Base-by-base conservation (phyloP, 2,888 invertebrate species). In the Andrena flavipes region DNA sequence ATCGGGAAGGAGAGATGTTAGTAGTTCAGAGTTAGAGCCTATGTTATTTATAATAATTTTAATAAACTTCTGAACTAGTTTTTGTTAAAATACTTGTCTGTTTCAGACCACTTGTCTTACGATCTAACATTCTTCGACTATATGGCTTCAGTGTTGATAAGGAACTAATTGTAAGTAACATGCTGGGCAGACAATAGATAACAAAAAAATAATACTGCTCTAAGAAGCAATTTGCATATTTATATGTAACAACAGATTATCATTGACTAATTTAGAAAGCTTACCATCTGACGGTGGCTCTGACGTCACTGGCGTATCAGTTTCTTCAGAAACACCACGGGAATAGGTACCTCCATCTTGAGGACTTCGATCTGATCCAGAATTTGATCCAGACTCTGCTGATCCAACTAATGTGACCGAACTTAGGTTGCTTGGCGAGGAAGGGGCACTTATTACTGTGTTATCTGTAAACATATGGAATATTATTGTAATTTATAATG, bases 361-460 rank as follows among this genome's bases (percentile, higher is more conserved):
- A 26, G 93, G 91, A 84, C 93, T 92, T 29, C 89, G 92, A 81
- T 94, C 93, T 42, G 91, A 94, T 81, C 91, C 92, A 29, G 91
- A 92, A 62, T 88, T 90, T 0, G 91, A 87, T 8, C 95, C 96
- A 0, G 95, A 95, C 62, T 94, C 94, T 5, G 95, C 95, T 2
- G 95, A 95, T 0, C 96, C 97, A 0, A 97, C 96, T 64, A 97
- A 91, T 0, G 97, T 97, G 0, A 96, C 96, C 10, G 97, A 96
- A 90, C 97, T 97, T 20, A 97, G 94, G 76, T 96, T 97, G 60
- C 97, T 96, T 0, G 97, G 97, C 0, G 97, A 97, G 2, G 95
- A 96, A 30, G 97, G 97, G 0, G 95, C 95, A 89, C 95, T 96
- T 30, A 95, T 85, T 29, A 94, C 93, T 8, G 94, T 95, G 51